Base-by-base conservation (phyloP, 2,888 invertebrate genomes). In the Cordilura impudica region DNA sequence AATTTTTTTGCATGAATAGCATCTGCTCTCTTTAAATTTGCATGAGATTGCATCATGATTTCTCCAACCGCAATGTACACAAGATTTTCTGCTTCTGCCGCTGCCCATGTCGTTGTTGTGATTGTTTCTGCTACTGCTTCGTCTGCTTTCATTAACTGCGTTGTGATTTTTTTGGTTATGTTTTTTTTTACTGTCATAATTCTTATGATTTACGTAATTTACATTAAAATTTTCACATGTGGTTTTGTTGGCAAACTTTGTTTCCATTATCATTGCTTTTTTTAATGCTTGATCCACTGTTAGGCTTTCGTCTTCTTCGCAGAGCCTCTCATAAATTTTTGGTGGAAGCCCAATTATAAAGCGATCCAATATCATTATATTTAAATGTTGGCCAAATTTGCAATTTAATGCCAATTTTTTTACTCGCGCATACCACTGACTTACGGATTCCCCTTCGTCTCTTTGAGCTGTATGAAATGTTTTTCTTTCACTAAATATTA, bases 251-350 rank as follows among this genome's bases (percentile, higher is more conserved):
- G 10, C 6, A 23, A 70, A 47, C 45, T 72, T 54, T 19, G 60
- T 56, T 65, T 72, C 63, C 72, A 65, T 63, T 49, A 72, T 72
- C 16, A 69, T 10, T 23, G 60, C 67, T 12, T 65, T 73, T 12
- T 23, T 29, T 6, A 56, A 16, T 0, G 58, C 58, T 3, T 19
- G 21, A 1, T 53, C 54, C 26, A 71, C 19, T 35, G n/a, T 45
- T 0, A 72, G 19, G 1, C 0, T 54, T 14, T 63, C 54, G 12
- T 54, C 47, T 35, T 71, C 71, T 61, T 63, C 71, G 3, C 71
- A 72, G 12, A 72, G 21, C 19, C 23, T 66, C 14, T 74, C 66
- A 26, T 60, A 74, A 3, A 58, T 49, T 58, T 49, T 18, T 5
- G 31, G 2, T 35, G 49, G 69, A 7, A 69, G 19, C 4, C 69